phyloP scores from a whole-genome alignment of 2,113 vertebrate species.

The Petrocephalus zakoni region DNA sequence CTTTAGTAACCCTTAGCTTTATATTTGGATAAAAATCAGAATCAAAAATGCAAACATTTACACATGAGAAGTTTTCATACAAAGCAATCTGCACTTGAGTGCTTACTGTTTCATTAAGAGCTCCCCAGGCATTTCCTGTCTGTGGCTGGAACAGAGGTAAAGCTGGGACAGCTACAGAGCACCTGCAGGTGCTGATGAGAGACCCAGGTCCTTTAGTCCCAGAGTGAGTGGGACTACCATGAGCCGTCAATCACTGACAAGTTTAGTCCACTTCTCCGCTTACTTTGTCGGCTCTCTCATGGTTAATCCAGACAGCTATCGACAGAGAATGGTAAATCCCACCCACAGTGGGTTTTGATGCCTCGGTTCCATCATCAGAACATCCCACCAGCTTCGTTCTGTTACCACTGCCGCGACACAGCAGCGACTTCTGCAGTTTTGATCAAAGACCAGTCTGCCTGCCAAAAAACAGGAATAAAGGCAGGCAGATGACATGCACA shows the following conservation, averaged over 20 bases:
- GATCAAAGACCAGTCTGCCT: background rate
- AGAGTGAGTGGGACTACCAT: background rate
- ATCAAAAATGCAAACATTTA: background rate
- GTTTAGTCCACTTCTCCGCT: background rate
- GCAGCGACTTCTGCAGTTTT: background rate
- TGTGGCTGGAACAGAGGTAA: background rate
- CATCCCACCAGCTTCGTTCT: background rate
- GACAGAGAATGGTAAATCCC: background rate
- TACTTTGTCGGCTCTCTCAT: background rate
- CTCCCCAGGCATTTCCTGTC: background rate
- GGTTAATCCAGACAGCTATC: background rate
- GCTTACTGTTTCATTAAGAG: background rate
- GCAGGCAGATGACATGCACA: background rate
- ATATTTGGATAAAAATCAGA: background rate
- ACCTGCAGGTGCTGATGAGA: background rate
- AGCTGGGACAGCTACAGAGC: background rate
- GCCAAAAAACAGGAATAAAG: background rate
- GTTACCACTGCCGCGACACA: background rate
- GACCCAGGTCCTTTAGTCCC: background rate
- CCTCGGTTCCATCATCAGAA: background rate
- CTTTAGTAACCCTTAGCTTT: background rate
- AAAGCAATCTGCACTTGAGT: background rate
- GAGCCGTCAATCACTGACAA: background rate
- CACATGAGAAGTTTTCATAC: background rate
- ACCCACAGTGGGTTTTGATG: background rate